Evolutionary conservation across 2,797 vertebrate genomes (phyloP).

Genomic region (Synanceia verrucosa): DNA sequence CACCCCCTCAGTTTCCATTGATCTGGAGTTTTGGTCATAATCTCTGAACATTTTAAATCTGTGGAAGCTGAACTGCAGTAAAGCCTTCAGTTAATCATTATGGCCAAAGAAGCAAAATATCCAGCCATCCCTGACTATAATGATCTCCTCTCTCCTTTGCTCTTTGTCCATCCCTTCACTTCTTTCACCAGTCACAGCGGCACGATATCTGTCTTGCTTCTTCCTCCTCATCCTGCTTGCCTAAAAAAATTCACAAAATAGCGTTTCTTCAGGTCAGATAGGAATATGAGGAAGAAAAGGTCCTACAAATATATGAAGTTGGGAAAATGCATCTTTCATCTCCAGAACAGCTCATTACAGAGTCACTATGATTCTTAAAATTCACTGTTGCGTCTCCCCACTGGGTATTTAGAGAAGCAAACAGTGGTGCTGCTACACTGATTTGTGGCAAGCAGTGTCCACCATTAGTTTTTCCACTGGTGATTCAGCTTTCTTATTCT

Average conservation of each 20-base stretch:
- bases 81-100: neutral
- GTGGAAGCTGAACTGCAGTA: neutral
- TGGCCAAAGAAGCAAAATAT: neutral
- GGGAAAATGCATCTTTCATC: neutral
- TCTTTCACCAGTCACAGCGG: neutral
- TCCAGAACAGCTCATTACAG: neutral
- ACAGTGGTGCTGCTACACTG: neutral
- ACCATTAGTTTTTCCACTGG: too few relatives aligned
- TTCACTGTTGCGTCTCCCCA: neutral
- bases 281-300: neutral
- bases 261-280: neutral
- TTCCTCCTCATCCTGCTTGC: neutral
- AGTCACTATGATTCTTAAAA: neutral
- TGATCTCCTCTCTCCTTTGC: neutral
- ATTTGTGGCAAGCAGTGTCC: neutral
- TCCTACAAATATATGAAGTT: neutral
- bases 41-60: neutral
- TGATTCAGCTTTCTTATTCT: neutral
- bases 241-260: neutral
- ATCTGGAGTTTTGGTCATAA: neutral
- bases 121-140: constrained; percentile 1
- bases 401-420: neutral
- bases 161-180: constrained; percentile 7
- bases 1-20: neutral
- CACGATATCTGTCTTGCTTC: neutral